A percentile compares a stretch with the other conserved stretches of the same genome.
phyloP scores from a whole-genome alignment of 1,140 invertebrate species.

The Laupala kohalensis region DNA sequence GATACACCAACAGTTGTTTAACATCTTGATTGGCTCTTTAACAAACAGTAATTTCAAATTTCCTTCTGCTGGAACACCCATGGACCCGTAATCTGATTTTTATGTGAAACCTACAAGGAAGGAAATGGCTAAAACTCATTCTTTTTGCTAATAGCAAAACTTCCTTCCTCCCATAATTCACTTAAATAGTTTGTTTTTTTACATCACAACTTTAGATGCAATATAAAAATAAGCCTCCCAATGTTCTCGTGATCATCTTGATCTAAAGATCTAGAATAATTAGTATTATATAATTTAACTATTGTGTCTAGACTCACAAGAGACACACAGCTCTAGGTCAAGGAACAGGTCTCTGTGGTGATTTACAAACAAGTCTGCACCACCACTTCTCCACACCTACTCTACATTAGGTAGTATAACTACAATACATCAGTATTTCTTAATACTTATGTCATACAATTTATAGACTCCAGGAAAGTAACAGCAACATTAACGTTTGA shows the following conservation, averaged over 20 bases:
- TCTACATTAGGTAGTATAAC: not conserved
- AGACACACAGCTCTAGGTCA: not conserved
- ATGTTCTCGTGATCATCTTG: not conserved
- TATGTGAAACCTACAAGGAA: not conserved
- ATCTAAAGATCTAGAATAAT: not conserved
- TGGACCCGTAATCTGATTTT: not conserved
- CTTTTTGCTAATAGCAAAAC: not conserved
- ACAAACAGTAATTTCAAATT: not conserved
- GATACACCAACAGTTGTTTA: not conserved
- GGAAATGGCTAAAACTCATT: not conserved
- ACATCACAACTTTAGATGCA: slow-evolving; percentile 9
- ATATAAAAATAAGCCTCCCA: slow-evolving; percentile 14
- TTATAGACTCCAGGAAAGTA: slow-evolving; percentile 15
- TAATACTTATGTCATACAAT: slow-evolving; percentile 5
- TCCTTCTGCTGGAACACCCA: not conserved
- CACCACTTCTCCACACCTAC: slow-evolving; percentile 2
- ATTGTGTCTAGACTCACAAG: not conserved
- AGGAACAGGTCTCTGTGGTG: slow-evolving; percentile 9
- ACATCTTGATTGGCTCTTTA: not conserved
- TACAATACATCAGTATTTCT: not conserved
- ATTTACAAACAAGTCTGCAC: not conserved
- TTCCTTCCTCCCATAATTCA: not conserved
- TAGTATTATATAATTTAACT: not conserved
- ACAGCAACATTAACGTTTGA: slow-evolving; percentile 15
- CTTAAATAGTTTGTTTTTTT: not conserved